These are phyloP conservation scores for Sarcophaga caerulescens DNA, from an alignment of 2,888 invertebrate species.

Conservation along the genomic window DNA sequence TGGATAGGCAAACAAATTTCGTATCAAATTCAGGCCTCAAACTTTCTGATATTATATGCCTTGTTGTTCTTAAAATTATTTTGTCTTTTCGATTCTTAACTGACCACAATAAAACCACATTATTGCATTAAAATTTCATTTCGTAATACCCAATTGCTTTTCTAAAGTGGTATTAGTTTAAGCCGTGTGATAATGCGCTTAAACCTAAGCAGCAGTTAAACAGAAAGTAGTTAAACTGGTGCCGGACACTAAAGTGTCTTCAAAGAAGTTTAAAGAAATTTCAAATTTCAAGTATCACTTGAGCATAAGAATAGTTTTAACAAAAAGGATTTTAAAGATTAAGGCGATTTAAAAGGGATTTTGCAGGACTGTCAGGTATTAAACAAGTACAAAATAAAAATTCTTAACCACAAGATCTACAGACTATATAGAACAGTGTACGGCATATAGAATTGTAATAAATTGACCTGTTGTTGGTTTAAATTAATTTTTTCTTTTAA, in stretches of 20 bases:
- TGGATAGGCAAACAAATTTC: too few relatives aligned
- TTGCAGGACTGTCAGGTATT: slow-evolving; percentile 26
- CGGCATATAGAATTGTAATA: not conserved
- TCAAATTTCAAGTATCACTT: slow-evolving; percentile 48
- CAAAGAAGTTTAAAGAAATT: not conserved
- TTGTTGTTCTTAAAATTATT: too few relatives aligned
- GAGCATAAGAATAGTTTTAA: slow-evolving; percentile 23
- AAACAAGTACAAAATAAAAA: slow-evolving; percentile 24
- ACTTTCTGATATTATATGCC: too few relatives aligned
- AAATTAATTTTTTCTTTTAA: not conserved
- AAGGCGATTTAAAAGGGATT: not conserved
- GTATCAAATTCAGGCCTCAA: too few relatives aligned
- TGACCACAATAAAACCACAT: slow-evolving; percentile 52
- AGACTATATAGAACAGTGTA: not conserved
- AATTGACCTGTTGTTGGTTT: not conserved
- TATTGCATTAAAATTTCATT: slow-evolving; percentile 7
- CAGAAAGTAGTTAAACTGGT: slow-evolving; percentile 12
- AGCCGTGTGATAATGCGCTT: slow-evolving; percentile 5
- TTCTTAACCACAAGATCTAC: slow-evolving; percentile 25
- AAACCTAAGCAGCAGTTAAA: slow-evolving; percentile 12
- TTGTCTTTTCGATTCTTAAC: not conserved
- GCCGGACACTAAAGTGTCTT: slow-evolving; percentile 8
- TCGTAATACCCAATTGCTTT: not conserved
- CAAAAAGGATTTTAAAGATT: slow-evolving; percentile 10
- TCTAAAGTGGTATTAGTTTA: slow-evolving; percentile 20